phyloP scores from a whole-genome alignment of 2,797 vertebrate genomes.

The Mormyrops boulengeri region DNA sequence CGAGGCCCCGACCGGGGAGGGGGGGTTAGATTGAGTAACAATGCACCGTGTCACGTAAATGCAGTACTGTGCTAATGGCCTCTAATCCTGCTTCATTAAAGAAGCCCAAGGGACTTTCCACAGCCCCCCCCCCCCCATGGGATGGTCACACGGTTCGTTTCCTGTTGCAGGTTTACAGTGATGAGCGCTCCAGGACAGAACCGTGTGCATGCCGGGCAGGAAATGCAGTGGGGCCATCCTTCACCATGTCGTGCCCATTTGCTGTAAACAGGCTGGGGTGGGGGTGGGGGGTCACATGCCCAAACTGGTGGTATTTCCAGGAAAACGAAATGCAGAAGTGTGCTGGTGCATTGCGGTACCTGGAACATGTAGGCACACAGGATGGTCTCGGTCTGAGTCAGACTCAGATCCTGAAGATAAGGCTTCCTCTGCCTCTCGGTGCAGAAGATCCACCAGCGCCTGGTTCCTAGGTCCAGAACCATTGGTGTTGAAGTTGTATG shows the following conservation, averaged over 20 bases:
- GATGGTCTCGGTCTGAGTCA: not conserved
- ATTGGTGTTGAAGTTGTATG: not conserved
- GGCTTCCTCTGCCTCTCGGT: not conserved
- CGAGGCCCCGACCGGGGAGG: no score
- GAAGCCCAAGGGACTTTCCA: slow-evolving; percentile 11
- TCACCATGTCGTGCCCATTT: not conserved
- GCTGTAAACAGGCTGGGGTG: not conserved
- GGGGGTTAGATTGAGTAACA: not conserved
- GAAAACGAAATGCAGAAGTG: slow-evolving; percentile 3
- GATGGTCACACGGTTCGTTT: slow-evolving; percentile 44
- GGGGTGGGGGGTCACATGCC: not conserved
- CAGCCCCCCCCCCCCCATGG: slow-evolving; percentile 40
- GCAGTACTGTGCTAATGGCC: not conserved
- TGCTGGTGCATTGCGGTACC: not conserved
- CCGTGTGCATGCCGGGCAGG: not conserved
- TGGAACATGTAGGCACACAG: not conserved
- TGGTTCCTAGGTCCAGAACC: not conserved
- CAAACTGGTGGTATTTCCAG: not conserved
- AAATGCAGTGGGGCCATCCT: not conserved
- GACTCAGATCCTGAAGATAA: not conserved
- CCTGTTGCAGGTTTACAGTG: slow-evolving; percentile 59
- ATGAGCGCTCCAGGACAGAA: slow-evolving; percentile 28
- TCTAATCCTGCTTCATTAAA: slow-evolving; percentile 11
- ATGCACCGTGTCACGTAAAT: not conserved
- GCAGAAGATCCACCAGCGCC: not conserved